These are phyloP conservation scores for Marronus borbonicus DNA, from an alignment of 2,888 invertebrate genomes.

Conservation along the genomic window DNA sequence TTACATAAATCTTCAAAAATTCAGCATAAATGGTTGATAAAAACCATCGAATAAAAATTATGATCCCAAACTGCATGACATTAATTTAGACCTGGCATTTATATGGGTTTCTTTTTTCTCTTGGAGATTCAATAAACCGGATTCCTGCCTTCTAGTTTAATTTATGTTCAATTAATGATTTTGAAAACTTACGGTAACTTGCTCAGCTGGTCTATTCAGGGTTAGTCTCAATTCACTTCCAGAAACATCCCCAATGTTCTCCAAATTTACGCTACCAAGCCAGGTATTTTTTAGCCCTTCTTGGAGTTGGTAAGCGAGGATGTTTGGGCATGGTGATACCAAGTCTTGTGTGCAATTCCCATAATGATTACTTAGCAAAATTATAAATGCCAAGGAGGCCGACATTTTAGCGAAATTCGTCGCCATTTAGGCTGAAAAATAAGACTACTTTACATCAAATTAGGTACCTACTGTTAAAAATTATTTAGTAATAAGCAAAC, in stretches of 20 bases:
- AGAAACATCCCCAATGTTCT: conserved; percentile 70
- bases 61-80: not conserved
- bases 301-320: not conserved
- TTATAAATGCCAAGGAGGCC: not conserved
- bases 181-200: conserved; percentile 58
- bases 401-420: not conserved
- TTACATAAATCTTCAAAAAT: not conserved
- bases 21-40: not conserved
- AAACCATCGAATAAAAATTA: not conserved
- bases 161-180: not conserved
- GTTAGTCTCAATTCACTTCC: conserved; percentile 74
- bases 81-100: not conserved
- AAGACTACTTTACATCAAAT: conserved; percentile 56
- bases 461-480: no score
- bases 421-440: not conserved
- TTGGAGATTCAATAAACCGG: no score
- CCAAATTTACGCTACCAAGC: not conserved
- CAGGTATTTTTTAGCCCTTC: not conserved
- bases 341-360: not conserved
- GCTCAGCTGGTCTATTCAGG: conserved; percentile 66
- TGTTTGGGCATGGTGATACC: not conserved
- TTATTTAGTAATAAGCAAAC: no score
- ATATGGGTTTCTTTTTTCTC: not conserved
- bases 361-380: not conserved
- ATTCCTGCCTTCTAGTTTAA: not conserved